Base-by-base conservation (phyloP, 2,113 vertebrate genomes). In the zebrafish (Danio rerio) region DNA sequence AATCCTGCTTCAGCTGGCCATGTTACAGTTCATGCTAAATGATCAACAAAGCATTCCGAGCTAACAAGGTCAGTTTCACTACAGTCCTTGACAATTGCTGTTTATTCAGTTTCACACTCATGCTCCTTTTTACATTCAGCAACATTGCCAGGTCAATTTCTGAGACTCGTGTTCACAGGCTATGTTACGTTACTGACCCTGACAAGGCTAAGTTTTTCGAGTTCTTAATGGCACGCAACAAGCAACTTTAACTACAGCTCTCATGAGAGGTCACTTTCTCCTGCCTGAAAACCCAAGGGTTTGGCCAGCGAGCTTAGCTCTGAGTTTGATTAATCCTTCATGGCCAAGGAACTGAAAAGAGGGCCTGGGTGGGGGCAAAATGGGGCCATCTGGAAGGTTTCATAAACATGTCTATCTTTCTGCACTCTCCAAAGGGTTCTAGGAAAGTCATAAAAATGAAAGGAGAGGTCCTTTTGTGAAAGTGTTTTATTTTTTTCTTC, bases 341-440 rank as follows among this genome's bases (percentile, higher is more conserved):
- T 91, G 92, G 92, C 89, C 86, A 83, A 86, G 89, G 88, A 91
- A 91, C 90, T 90, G 90, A 91, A 92, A 89, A 89, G 88, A 88
- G 89, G 91, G 89, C 89, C 87, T 90, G 90, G 91, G 72, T 73
- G 70, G 71, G 81, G 66, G 81, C 77, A 82, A 92, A 90, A 91
- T 81, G 52, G 83, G 90, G 91, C 94, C 94, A 94, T 94, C 93
- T 95, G 94, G 93, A 94, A 93, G 90, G 87, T 89, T 93, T 93
- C 91, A 93, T 93, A 94, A 94, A 95, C 94, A 93, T 92, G 93
- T 90, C 91, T 90, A 90, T 93, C 93, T 93, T 92, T 94, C 91
- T 87, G 87, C 86, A 85, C 90, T 92, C 91, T 93, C 92, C 88
- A 92, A 93, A 93, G 91, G 90, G 91, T 93, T 94, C 92, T 94